Base-by-base conservation (phyloP, 2,888 invertebrate genomes). In the Lottia scabra region DNA sequence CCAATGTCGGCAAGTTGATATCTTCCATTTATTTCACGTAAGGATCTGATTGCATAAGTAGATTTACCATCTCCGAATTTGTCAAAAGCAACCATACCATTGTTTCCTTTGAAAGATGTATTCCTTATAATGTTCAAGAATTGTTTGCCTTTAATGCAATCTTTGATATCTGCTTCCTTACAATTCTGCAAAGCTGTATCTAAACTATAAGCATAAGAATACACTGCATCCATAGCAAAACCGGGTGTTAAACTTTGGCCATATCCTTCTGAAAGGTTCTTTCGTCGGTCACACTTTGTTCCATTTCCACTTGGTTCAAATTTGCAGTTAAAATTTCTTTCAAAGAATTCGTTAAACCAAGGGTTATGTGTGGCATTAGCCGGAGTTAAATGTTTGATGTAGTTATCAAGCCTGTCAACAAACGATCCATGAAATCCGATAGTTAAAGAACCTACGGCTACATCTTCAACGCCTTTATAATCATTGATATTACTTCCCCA, bases 401-500 rank as follows among this genome's bases (percentile, higher is more conserved):
- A 16, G 10, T 70, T 38, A 30, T 70, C 66, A 65, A 70, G 65
- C 16, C 73, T 19, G 2, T 67, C 56, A 56, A 67, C 30, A 65
- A 70, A 45, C 67, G 48, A 44, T 68, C 70, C 16, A 74, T 65
- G 27, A 78, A 80, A 67, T 8, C 77, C 76, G 6, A 81, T 66
- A 4, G 77, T 71, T 12, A 82, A 16, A 10, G 72, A 63, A 8
- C 82, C 81, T 16, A 68, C 38, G 5, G 74, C 75, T 1, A 73
- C 68, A 26, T 78, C 77, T 48, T 80, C 76, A 6, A 73, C 19
- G 26, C 67, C 76, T 1, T 30, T 30, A 67, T 75, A 76, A 65
- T 79, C 79, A 26, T 76, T 71, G 23, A 78, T 56, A 69, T 78
- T 74, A 19, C 78, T 56, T 12, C 76, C 80, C 79, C 81, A 78